These are phyloP conservation scores for Etheostoma spectabile DNA, from an alignment of 2,113 vertebrate species.

Conservation along the genomic window DNA sequence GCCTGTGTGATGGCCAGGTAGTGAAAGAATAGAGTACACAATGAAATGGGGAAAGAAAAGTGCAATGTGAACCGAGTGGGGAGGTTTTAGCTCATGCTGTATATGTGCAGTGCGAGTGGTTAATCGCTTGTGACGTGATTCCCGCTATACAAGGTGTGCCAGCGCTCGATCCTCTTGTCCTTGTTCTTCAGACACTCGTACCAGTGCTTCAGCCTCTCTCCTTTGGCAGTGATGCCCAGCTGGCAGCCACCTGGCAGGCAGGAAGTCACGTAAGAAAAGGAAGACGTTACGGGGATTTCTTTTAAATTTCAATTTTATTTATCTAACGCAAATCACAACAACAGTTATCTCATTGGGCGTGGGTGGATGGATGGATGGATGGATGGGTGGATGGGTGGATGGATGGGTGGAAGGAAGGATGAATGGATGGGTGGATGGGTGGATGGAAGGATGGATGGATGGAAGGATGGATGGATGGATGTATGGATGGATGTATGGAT, in stretches of 20 bases:
- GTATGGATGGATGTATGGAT: no score
- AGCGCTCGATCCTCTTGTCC: slow-evolving; percentile 98
- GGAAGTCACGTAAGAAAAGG: slow-evolving; percentile 9
- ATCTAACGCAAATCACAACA: no score
- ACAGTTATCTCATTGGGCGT: no score
- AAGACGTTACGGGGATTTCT: no score
- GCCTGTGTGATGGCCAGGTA: slow-evolving; percentile 24
- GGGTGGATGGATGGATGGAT: no score
- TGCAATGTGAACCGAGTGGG: slow-evolving; percentile 53
- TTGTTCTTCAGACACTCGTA: slow-evolving; percentile 99
- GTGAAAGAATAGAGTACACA: slow-evolving; percentile 45
- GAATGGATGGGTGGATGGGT: no score
- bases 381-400: no score
- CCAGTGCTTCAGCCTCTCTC: slow-evolving; percentile 98
- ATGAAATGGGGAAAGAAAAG: slow-evolving; percentile 8
- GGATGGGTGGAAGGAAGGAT: no score
- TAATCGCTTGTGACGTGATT: slow-evolving; percentile 93
- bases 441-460: no score
- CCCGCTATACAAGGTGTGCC: slow-evolving; percentile 94
- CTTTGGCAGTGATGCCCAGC: slow-evolving; percentile 95
- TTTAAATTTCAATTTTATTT: no score
- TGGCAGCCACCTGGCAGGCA: slow-evolving; percentile 88
- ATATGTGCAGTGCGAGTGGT: neutral
- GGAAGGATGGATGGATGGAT: no score
- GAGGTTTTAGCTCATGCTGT: slow-evolving; percentile 45